Evolutionary conservation across 1,140 invertebrate species (phyloP).

Genomic region (Pogonus chalceus): DNA sequence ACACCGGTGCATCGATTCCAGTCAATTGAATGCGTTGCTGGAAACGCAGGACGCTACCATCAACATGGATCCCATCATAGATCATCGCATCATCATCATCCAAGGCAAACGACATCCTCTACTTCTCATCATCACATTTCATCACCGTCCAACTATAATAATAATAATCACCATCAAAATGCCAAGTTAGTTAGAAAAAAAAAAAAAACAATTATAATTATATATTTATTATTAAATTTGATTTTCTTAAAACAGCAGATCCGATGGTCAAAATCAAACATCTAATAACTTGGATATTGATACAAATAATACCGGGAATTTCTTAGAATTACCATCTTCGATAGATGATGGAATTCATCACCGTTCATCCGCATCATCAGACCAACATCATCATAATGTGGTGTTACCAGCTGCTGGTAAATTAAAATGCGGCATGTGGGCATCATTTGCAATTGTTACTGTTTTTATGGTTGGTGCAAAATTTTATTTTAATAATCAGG

Average conservation of each 20-base stretch:
- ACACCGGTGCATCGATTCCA: conserved; percentile 57
- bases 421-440: conserved; percentile 21
- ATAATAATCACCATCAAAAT: too few species aligned
- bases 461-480: conserved; percentile 19
- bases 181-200: conserved; percentile 3
- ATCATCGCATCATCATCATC: neutral
- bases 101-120: neutral
- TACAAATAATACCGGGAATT: too few species aligned
- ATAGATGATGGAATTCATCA: too few species aligned
- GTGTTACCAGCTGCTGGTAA: conserved; percentile 11
- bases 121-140: neutral
- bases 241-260: too few species aligned
- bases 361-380: neutral
- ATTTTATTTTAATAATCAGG: conserved; percentile 24
- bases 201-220: neutral
- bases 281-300: too few species aligned
- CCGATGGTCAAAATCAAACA: too few species aligned
- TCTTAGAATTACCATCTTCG: too few species aligned
- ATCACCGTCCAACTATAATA: conserved; percentile 10
- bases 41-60: conserved; percentile 39
- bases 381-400: conserved; percentile 9
- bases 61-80: conserved; percentile 31
- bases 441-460: conserved; percentile 20
- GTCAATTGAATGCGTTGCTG: conserved; percentile 44
- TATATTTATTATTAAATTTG: conserved; percentile 1